These are phyloP conservation scores for Cyanistes caeruleus DNA, from an alignment of 2,113 vertebrate species.

Conservation along the genomic window DNA sequence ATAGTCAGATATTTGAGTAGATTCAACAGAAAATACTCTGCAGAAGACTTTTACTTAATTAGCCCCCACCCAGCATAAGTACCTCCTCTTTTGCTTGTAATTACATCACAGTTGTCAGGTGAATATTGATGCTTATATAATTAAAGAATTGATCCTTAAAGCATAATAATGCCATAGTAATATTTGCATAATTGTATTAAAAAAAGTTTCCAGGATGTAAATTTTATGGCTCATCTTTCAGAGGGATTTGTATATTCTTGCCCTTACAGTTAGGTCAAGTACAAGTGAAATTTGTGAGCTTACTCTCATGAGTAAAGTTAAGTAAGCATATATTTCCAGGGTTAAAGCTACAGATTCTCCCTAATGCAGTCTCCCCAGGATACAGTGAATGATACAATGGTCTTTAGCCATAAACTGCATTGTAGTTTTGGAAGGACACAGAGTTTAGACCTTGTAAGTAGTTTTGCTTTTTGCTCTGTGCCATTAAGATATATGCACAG, in stretches of 20 bases:
- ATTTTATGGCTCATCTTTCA: neutral
- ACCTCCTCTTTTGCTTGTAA: neutral
- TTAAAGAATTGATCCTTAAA: slow-evolving; percentile 37
- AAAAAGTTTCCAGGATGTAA: slow-evolving; percentile 35
- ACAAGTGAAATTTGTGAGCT: neutral
- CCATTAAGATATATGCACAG: slow-evolving; percentile 21
- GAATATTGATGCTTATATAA: neutral
- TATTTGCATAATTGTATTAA: slow-evolving; percentile 21
- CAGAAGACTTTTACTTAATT: neutral
- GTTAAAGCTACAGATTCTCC: neutral
- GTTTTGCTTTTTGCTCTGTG: neutral
- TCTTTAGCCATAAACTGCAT: neutral
- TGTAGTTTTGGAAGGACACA: neutral
- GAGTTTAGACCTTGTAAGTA: neutral
- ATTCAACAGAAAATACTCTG: neutral
- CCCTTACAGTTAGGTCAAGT: slow-evolving; percentile 8
- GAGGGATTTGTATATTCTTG: neutral
- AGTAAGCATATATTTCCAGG: neutral
- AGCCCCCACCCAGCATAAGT: neutral
- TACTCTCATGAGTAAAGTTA: neutral
- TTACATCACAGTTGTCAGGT: neutral
- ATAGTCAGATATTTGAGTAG: neutral
- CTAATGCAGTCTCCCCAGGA: neutral
- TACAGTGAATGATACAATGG: neutral
- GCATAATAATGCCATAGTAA: neutral